Conservation (phyloP, 2,888 invertebrate genomes). For the Noctua janthina region DNA sequence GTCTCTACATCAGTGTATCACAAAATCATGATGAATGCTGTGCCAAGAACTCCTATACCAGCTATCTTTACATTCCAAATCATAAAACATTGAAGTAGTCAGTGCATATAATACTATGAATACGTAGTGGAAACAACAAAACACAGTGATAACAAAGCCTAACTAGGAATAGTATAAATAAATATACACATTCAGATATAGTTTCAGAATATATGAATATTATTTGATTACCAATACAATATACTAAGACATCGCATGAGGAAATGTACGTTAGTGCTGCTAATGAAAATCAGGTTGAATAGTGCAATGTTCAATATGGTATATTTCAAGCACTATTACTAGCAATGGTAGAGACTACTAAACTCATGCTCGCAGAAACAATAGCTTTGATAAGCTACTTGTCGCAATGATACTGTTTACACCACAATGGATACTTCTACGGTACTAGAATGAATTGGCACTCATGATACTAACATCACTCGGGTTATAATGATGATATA, state of each 20-base stretch:
- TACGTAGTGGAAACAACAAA: slow-evolving; percentile 67
- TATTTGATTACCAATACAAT: slow-evolving; percentile 64
- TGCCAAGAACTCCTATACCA: slow-evolving; percentile 80
- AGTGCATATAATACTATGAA: slow-evolving; percentile 65
- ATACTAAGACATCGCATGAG: slow-evolving; percentile 58
- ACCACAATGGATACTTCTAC: slow-evolving; percentile 49
- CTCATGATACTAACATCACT: slow-evolving; percentile 72
- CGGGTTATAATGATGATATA: slow-evolving; percentile 52
- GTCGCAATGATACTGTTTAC: slow-evolving; percentile 49
- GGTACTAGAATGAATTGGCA: slow-evolving; percentile 76
- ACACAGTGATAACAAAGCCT: slow-evolving; percentile 68
- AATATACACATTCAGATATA: slow-evolving; percentile 65
- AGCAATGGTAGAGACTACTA: slow-evolving; percentile 37
- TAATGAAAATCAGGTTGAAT: slow-evolving; percentile 56
- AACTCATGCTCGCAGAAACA: slow-evolving; percentile 58
- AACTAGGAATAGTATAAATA: slow-evolving; percentile 65
- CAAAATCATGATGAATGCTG: slow-evolving; percentile 68
- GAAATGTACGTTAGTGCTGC: slow-evolving; percentile 57
- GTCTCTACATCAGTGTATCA: slow-evolving; percentile 41
- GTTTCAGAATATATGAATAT: slow-evolving; percentile 63
- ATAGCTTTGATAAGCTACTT: slow-evolving; percentile 42
- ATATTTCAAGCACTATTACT: slow-evolving; percentile 51
- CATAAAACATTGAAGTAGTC: slow-evolving; percentile 68
- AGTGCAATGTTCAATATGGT: slow-evolving; percentile 54
- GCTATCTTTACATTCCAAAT: slow-evolving; percentile 72